Conservation (phyloP, 2,113 vertebrate species). For the Hyla sarda region DNA sequence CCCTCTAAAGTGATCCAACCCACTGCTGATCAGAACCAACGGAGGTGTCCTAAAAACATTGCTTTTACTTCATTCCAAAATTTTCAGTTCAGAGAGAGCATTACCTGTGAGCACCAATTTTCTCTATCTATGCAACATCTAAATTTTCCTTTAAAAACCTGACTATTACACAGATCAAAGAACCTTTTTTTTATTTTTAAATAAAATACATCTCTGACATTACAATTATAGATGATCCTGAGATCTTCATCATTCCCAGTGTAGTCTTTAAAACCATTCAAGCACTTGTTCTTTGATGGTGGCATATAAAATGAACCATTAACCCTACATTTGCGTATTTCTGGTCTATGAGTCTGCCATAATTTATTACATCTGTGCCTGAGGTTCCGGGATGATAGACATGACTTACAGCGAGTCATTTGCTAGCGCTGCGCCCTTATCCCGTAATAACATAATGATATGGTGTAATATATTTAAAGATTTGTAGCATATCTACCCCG, state of each 20-base stretch:
- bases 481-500: not conserved
- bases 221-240: not conserved
- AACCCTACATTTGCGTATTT: not conserved
- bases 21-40: too few relatives aligned
- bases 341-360: not conserved
- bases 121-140: not conserved
- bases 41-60: too few relatives aligned
- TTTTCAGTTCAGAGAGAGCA: not conserved
- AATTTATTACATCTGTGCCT: constrained; percentile 12
- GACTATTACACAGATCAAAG: constrained; percentile 3
- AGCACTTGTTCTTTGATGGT: constrained; percentile 28
- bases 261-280: constrained; percentile 20
- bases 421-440: not conserved
- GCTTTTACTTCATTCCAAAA: not conserved
- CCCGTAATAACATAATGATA: not conserved
- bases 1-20: too few relatives aligned
- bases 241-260: not conserved
- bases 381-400: not conserved
- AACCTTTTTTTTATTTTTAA: not conserved
- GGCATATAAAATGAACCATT: constrained; percentile 35
- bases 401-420: constrained; percentile 9
- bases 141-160: not conserved
- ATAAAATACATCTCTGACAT: not conserved
- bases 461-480: not conserved
- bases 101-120: not conserved